These are phyloP conservation scores for Malurus leucopterus DNA, from an alignment of 2,797 vertebrate species.

Conservation along the genomic window DNA sequence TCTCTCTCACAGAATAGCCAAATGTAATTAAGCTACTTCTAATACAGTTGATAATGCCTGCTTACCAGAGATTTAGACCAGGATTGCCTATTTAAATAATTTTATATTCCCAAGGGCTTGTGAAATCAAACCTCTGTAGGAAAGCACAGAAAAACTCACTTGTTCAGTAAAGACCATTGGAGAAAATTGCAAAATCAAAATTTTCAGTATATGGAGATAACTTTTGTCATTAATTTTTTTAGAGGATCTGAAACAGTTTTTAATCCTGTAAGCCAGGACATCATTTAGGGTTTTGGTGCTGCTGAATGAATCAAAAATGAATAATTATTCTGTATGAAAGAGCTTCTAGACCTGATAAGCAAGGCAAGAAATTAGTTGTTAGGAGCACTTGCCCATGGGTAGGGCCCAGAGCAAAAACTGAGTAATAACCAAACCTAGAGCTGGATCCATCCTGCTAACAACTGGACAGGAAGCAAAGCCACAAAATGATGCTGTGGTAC, in stretches of 20 bases:
- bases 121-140: neutral
- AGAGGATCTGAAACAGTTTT: neutral
- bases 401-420: neutral
- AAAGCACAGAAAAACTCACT: neutral
- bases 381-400: neutral
- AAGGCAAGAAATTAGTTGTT: neutral
- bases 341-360: neutral
- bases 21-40: slow-evolving; percentile 9
- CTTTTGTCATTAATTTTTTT: neutral
- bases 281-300: neutral
- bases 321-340: neutral
- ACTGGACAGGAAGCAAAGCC: neutral
- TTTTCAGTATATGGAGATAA: neutral
- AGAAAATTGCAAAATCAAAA: neutral
- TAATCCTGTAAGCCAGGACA: neutral
- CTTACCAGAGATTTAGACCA: slow-evolving; percentile 2
- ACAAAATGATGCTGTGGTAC: neutral
- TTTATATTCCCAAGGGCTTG: neutral
- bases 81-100: slow-evolving; percentile 5
- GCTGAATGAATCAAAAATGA: neutral
- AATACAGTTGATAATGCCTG: neutral
- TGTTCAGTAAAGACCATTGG: neutral
- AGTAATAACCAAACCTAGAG: neutral
- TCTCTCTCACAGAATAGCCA: neutral
- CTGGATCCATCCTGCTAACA: neutral